phyloP scores from a whole-genome alignment of 64 coral and sea anemone genomes.

The Montipora foliosa region DNA sequence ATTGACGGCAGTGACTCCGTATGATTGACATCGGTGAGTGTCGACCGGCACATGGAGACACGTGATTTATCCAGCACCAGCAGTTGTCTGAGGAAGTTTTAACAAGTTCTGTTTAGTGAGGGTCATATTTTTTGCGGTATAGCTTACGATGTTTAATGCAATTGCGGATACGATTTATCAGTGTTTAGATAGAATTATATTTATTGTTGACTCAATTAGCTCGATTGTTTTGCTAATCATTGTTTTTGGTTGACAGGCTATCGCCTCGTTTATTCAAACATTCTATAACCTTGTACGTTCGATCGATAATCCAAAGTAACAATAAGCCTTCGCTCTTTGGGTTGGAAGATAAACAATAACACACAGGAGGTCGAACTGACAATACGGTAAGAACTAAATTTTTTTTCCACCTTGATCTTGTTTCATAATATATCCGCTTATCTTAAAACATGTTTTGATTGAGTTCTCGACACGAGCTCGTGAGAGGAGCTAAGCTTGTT shows the following conservation, averaged over 20 bases:
- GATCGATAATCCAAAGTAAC: constrained; percentile 6
- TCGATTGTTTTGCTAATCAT: constrained; percentile 43
- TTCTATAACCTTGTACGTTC: background rate
- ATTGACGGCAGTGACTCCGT: background rate
- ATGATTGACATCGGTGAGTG: constrained; percentile 22
- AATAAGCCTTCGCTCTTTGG: constrained; percentile 20
- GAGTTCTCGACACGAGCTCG: background rate
- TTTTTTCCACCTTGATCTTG: background rate
- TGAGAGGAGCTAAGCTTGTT: background rate
- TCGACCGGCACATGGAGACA: background rate
- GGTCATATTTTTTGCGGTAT: background rate
- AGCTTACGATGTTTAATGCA: background rate
- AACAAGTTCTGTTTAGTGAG: background rate
- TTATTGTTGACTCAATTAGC: constrained; percentile 50
- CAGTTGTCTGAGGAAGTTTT: background rate
- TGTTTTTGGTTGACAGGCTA: constrained; percentile 38
- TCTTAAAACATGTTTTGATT: constrained; percentile 16
- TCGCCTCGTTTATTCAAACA: constrained; percentile 38
- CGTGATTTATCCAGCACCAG: background rate
- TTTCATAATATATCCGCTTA: constrained; percentile 44
- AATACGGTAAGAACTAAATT: constrained; percentile 14
- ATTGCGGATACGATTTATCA: constrained; percentile 35
- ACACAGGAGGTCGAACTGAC: constrained; percentile 16
- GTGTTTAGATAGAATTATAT: constrained; percentile 62
- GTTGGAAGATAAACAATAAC: constrained; percentile 26